Percentiles rank a stretch among this genome's conserved stretches.
Conservation (phyloP, 2,888 invertebrate genomes). For the Thera obeliscata region DNA sequence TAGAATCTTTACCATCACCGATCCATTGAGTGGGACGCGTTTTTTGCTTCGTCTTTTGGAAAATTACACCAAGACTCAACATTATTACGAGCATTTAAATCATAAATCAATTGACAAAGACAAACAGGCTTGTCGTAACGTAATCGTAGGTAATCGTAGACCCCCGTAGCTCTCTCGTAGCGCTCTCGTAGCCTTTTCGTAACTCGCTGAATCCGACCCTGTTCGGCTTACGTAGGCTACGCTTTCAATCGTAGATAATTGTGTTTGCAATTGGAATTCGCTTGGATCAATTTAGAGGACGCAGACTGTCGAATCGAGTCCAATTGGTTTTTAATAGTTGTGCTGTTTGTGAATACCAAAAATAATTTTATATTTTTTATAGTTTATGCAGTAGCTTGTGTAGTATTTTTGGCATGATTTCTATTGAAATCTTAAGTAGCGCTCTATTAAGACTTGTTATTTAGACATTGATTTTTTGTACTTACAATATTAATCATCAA, state of each 20-base stretch:
- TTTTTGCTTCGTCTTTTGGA: too few relatives aligned
- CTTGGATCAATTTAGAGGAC: conserved; percentile 36
- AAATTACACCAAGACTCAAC: too few relatives aligned
- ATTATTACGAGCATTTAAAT: too few relatives aligned
- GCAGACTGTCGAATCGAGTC: conserved; percentile 26
- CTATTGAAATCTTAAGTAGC: too few relatives aligned
- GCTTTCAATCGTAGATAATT: conserved; percentile 49
- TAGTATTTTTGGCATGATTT: too few relatives aligned
- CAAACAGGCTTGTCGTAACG: not conserved
- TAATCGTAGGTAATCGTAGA: conserved; percentile 6
- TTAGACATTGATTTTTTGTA: too few relatives aligned
- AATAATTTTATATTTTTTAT: not conserved
- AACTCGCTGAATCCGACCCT: conserved; percentile 27
- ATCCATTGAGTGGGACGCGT: too few relatives aligned
- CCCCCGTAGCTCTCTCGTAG: conserved; percentile 7
- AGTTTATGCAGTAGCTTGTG: too few relatives aligned
- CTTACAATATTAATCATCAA: too few relatives aligned
- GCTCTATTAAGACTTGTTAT: too few relatives aligned
- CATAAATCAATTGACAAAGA: too few relatives aligned
- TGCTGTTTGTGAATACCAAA: conserved; percentile 8
- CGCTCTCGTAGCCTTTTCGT: conserved; percentile 3
- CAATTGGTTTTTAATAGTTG: conserved; percentile 26
- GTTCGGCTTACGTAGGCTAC: conserved; percentile 25
- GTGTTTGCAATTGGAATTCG: conserved; percentile 48
- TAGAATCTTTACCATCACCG: too few relatives aligned